Conservation (phyloP, 2,888 invertebrate species). For the Clostera curtula region DNA sequence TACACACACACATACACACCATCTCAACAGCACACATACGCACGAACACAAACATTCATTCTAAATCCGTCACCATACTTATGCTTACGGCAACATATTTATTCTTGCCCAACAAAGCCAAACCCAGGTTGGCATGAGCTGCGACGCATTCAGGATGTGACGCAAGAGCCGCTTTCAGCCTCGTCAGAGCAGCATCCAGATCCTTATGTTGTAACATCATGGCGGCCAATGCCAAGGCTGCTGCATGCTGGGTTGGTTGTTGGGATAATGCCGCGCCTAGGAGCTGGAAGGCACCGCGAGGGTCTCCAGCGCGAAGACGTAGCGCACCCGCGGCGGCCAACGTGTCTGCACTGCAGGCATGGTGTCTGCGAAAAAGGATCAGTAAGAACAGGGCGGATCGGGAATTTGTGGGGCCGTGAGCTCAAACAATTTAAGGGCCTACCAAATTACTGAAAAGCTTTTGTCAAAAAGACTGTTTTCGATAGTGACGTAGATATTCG, state of each 20-base stretch:
- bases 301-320: conserved; percentile 62
- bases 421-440: too few relatives aligned
- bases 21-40: too few relatives aligned
- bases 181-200: conserved; percentile 58
- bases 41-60: too few relatives aligned
- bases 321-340: conserved; percentile 67
- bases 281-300: conserved; percentile 69
- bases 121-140: conserved; percentile 55
- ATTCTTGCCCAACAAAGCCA: conserved; percentile 58
- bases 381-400: not conserved
- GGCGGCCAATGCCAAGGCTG: conserved; percentile 67
- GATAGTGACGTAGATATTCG: too few relatives aligned
- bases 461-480: too few relatives aligned
- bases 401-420: conserved; percentile 1
- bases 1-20: too few relatives aligned
- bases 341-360: conserved; percentile 67
- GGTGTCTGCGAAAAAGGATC: conserved; percentile 21
- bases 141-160: conserved; percentile 63
- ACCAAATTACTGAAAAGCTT: too few relatives aligned
- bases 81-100: conserved; percentile 57
- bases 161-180: conserved; percentile 62
- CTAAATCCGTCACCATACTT: too few relatives aligned
- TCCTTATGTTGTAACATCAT: conserved; percentile 71
- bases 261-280: conserved; percentile 69
- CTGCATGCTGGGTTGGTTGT: conserved; percentile 61